Evolutionary conservation across 2,797 vertebrate species (phyloP).

Genomic region (Neostethus bicornis): DNA sequence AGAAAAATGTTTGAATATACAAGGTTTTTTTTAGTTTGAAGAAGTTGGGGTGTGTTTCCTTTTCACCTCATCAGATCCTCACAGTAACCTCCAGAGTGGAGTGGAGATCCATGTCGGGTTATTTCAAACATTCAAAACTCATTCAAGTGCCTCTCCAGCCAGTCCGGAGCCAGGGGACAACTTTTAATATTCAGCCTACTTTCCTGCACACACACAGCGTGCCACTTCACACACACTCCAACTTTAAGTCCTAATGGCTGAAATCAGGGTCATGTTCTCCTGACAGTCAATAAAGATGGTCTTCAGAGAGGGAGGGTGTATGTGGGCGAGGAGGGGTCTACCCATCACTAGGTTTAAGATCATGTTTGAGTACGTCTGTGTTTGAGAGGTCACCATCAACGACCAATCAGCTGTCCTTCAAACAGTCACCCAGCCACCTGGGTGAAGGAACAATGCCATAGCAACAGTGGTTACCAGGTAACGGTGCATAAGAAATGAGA

Average conservation of each 20-base stretch:
- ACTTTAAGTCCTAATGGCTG: conserved; percentile 52
- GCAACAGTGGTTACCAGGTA: conserved; percentile 69
- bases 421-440: conserved; percentile 53
- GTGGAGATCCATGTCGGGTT: conserved; percentile 49
- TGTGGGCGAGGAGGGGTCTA: conserved; percentile 4
- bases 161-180: conserved; percentile 57
- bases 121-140: conserved; percentile 61
- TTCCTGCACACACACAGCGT: conserved; percentile 32
- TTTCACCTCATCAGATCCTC: conserved; percentile 35
- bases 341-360: conserved; percentile 23
- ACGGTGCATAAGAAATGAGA: conserved; percentile 52
- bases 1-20: conserved; percentile 29
- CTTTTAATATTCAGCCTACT: conserved; percentile 71
- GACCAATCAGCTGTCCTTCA: conserved; percentile 53
- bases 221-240: conserved; percentile 63
- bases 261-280: conserved; percentile 66
- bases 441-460: conserved; percentile 37
- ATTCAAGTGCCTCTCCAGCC: conserved; percentile 61
- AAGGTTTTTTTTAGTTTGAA: conserved; percentile 47
- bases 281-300: conserved; percentile 61
- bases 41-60: conserved; percentile 40
- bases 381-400: conserved; percentile 24
- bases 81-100: conserved; percentile 37
- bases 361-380: conserved; percentile 26
- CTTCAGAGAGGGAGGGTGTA: conserved; percentile 19